A percentile compares a stretch with the other conserved stretches of the same genome.
Conservation (phyloP, 1,140 invertebrate genomes). For the Tetragnatha versicolor region DNA sequence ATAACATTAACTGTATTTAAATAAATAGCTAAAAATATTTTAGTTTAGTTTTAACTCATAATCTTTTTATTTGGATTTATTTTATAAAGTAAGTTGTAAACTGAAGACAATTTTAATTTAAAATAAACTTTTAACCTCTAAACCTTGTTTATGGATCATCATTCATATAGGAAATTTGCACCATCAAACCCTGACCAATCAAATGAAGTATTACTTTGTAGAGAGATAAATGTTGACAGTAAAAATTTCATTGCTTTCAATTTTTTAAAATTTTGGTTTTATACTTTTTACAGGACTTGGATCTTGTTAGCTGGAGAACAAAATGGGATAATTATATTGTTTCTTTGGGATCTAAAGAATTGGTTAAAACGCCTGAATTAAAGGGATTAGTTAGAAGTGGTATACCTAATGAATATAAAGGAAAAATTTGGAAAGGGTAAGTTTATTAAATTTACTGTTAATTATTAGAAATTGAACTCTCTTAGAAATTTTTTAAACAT, state of each 20-base stretch:
- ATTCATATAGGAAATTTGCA: too few species aligned
- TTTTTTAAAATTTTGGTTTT: background rate
- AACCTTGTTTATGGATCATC: too few species aligned
- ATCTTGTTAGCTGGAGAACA: constrained; percentile 55
- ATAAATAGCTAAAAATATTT: too few species aligned
- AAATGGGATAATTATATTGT: constrained; percentile 67
- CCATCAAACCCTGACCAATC: too few species aligned
- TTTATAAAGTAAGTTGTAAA: too few species aligned
- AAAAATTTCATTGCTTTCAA: background rate
- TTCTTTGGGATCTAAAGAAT: constrained; percentile 58
- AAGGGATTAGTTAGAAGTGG: constrained; percentile 62
- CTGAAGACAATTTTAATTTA: too few species aligned
- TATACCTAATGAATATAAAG: constrained; percentile 63
- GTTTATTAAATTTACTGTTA: background rate
- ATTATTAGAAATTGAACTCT: background rate
- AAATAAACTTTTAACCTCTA: too few species aligned
- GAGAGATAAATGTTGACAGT: too few species aligned
- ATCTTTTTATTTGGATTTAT: too few species aligned
- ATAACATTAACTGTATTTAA: too few species aligned
- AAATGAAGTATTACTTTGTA: too few species aligned
- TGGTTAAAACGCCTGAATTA: constrained; percentile 60
- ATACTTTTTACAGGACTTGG: constrained; percentile 56
- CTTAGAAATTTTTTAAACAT: background rate
- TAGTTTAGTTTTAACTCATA: too few species aligned
- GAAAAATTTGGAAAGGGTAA: constrained; percentile 60